phyloP scores from a whole-genome alignment of 2,113 vertebrate species.

The Varanus komodoensis region DNA sequence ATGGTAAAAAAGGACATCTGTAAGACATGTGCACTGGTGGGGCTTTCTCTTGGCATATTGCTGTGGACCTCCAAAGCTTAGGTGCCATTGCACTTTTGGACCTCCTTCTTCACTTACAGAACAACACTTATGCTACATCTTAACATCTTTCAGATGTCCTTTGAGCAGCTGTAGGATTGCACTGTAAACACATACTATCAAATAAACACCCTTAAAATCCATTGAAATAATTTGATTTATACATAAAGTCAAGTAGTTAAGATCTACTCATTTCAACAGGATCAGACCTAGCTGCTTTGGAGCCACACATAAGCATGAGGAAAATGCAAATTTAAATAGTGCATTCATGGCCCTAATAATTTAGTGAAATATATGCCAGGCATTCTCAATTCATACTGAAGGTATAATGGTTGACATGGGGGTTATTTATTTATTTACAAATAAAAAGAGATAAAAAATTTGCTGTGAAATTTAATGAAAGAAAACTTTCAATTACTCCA shows the following conservation, averaged over 20 bases:
- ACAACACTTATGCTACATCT: too few relatives aligned
- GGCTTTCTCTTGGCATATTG: too few relatives aligned
- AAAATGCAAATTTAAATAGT: background rate
- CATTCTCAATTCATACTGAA: background rate
- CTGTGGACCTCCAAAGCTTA: too few relatives aligned
- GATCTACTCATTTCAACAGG: background rate
- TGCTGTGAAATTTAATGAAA: constrained; percentile 11
- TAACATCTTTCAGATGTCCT: too few relatives aligned
- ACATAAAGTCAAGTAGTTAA: background rate
- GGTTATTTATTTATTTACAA: background rate
- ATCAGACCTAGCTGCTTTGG: background rate
- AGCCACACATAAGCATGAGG: background rate
- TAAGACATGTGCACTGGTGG: too few relatives aligned
- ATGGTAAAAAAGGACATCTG: too few relatives aligned
- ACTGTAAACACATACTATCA: background rate
- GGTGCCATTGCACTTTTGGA: too few relatives aligned
- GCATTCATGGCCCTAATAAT: background rate
- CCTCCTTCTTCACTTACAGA: too few relatives aligned
- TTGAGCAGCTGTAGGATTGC: too few relatives aligned
- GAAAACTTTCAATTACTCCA: background rate
- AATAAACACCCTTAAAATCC: background rate
- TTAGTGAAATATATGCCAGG: background rate
- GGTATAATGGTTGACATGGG: too few relatives aligned
- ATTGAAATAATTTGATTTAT: background rate
- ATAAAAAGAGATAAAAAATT: constrained; percentile 17